These are phyloP conservation scores for Craterocephalus amniculus DNA, from an alignment of 2,797 vertebrate species.

Conservation along the genomic window DNA sequence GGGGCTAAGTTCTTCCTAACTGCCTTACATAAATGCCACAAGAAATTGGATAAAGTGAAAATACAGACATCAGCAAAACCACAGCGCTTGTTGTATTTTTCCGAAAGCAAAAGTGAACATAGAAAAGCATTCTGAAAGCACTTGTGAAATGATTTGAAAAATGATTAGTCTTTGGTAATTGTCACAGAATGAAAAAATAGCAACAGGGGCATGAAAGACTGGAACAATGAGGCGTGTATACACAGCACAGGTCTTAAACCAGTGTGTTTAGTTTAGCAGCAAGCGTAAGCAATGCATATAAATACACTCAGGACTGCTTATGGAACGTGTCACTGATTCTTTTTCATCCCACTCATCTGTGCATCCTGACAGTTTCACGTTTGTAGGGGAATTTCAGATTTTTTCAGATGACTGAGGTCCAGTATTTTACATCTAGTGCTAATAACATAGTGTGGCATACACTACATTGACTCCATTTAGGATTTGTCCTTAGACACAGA, in stretches of 20 bases:
- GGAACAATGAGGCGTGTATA: slow-evolving; percentile 18
- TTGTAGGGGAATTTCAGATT: slow-evolving; percentile 3
- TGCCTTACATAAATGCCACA: slow-evolving; percentile 33
- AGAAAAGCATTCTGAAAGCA: slow-evolving; percentile 48
- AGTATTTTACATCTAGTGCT: neutral
- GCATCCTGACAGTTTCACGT: slow-evolving; percentile 6
- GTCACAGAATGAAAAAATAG: slow-evolving; percentile 45
- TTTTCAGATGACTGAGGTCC: neutral
- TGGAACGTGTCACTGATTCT: slow-evolving; percentile 13
- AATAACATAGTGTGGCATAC: neutral
- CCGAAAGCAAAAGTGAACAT: slow-evolving; percentile 54
- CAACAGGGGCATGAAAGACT: slow-evolving; percentile 15
- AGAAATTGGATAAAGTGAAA: slow-evolving; percentile 40
- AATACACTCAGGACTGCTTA: slow-evolving; percentile 25
- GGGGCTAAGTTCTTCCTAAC: slow-evolving; percentile 22
- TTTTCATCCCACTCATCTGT: slow-evolving; percentile 3
- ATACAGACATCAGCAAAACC: slow-evolving; percentile 27
- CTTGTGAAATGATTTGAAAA: slow-evolving; percentile 54
- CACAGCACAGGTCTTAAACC: slow-evolving; percentile 27
- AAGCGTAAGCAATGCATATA: neutral
- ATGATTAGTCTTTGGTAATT: slow-evolving; percentile 53
- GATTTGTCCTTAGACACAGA: no score
- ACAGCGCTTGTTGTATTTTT: slow-evolving; percentile 38
- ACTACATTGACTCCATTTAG: no score
- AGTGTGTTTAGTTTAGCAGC: slow-evolving; percentile 35